Conservation (phyloP, 92 coral and sea anemone genomes). For the Blastomussa wellsi region DNA sequence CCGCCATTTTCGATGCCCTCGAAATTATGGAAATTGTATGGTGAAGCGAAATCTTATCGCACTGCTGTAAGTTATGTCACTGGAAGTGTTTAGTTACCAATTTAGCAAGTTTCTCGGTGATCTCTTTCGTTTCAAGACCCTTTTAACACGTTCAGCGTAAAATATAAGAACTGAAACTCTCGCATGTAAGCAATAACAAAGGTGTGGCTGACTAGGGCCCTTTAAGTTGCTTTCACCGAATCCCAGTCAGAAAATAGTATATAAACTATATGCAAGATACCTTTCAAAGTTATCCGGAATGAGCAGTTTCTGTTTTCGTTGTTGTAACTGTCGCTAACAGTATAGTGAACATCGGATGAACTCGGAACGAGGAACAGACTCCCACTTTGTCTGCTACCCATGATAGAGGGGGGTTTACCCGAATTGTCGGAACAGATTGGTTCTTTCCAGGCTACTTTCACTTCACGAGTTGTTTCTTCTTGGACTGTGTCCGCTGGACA, state of each 20-base stretch:
- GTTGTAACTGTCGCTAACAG: background rate
- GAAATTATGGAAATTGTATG: too few species aligned
- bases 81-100: too few species aligned
- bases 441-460: conserved; percentile 55
- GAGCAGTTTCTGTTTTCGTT: conserved; percentile 46
- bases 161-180: too few species aligned
- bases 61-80: too few species aligned
- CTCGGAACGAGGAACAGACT: conserved; percentile 44
- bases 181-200: too few species aligned
- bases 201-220: too few species aligned
- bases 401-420: conserved; percentile 42
- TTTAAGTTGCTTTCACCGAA: too few species aligned
- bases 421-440: conserved; percentile 79
- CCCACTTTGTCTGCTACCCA: conserved; percentile 36
- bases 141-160: too few species aligned
- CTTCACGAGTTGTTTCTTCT: conserved; percentile 4
- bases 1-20: too few species aligned
- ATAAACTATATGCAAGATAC: conserved; percentile 16
- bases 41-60: too few species aligned
- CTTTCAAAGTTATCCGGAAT: conserved; percentile 45
- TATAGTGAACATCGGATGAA: conserved; percentile 31
- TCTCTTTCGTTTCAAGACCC: too few species aligned
- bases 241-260: background rate
- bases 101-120: too few species aligned
- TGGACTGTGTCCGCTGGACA: conserved; percentile 55